phyloP scores from a whole-genome alignment of 2,888 invertebrate species.

The Leptinotarsa peninsularis region DNA sequence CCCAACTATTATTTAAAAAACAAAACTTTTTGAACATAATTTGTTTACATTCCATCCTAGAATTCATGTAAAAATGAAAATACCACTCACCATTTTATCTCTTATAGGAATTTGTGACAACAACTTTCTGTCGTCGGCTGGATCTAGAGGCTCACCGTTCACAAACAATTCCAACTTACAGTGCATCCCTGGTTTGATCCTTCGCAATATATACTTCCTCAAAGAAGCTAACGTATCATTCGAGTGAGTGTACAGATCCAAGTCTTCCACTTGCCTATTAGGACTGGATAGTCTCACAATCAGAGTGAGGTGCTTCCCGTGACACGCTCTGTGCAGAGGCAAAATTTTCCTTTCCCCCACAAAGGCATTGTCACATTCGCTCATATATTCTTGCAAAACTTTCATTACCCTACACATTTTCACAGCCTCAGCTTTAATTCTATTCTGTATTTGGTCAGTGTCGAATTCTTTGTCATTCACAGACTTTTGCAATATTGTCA shows the following conservation, averaged over 20 bases:
- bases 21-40: too few species aligned
- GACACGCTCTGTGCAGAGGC: slow-evolving; percentile 88
- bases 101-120: slow-evolving; percentile 86
- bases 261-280: slow-evolving; percentile 90
- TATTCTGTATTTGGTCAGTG: slow-evolving; percentile 64
- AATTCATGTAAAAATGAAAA: background rate
- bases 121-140: slow-evolving; percentile 87
- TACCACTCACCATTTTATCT: slow-evolving; percentile 83
- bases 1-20: too few species aligned
- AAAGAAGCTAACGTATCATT: slow-evolving; percentile 93
- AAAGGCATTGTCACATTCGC: slow-evolving; percentile 92
- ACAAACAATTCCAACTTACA: slow-evolving; percentile 92
- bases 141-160: slow-evolving; percentile 89
- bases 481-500: slow-evolving; percentile 73
- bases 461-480: slow-evolving; percentile 66
- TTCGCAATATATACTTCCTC: slow-evolving; percentile 80
- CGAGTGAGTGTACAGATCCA: slow-evolving; percentile 92
- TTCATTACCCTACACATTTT: slow-evolving; percentile 94
- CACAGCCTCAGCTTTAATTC: slow-evolving; percentile 77
- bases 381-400: slow-evolving; percentile 94
- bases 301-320: slow-evolving; percentile 89
- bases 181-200: slow-evolving; percentile 74
- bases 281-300: slow-evolving; percentile 84
- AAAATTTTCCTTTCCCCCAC: slow-evolving; percentile 89
- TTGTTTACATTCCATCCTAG: too few species aligned